Evolutionary conservation across 2,888 invertebrate species (phyloP).

Genomic region (Xylota segnis): DNA sequence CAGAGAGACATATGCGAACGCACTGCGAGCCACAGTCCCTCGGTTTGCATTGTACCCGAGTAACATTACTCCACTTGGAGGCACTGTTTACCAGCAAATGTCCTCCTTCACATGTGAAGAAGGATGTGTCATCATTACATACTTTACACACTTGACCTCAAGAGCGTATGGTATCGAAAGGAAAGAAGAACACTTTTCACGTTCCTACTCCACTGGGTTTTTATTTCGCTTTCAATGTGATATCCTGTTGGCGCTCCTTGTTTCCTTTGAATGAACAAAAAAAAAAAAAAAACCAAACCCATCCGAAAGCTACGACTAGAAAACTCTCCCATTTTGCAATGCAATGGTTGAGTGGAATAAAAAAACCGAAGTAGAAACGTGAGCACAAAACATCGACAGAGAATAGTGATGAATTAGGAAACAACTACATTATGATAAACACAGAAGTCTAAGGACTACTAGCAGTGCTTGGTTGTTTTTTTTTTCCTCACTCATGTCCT

Average conservation of each 20-base stretch:
- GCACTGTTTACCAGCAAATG: slow-evolving; percentile 24
- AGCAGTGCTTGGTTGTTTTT: slow-evolving; percentile 23
- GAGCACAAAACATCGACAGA: slow-evolving; percentile 53
- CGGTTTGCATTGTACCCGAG: slow-evolving; percentile 32
- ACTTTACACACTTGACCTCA: slow-evolving; percentile 48
- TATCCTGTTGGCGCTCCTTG: slow-evolving; percentile 19
- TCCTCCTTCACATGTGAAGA: background rate
- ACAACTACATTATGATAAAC: slow-evolving; percentile 63
- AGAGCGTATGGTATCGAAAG: slow-evolving; percentile 22
- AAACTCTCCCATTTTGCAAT: background rate
- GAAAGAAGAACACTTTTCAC: slow-evolving; percentile 10
- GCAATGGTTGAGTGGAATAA: slow-evolving; percentile 23
- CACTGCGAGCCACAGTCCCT: slow-evolving; percentile 19
- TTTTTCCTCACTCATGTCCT: slow-evolving; percentile 2
- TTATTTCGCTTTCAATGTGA: slow-evolving; percentile 35
- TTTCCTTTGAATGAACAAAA: background rate
- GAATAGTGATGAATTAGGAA: slow-evolving; percentile 67
- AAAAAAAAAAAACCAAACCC: background rate
- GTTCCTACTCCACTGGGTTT: slow-evolving; percentile 16
- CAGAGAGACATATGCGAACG: slow-evolving; percentile 7
- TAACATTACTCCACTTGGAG: slow-evolving; percentile 22
- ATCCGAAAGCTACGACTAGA: background rate
- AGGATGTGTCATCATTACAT: slow-evolving; percentile 45
- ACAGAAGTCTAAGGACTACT: slow-evolving; percentile 14
- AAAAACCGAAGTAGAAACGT: slow-evolving; percentile 39